Percentiles rank a stretch among this genome's conserved stretches.
Evolutionary conservation across 2,113 vertebrate genomes (phyloP).

Genomic region (Chloropsis hardwickii): DNA sequence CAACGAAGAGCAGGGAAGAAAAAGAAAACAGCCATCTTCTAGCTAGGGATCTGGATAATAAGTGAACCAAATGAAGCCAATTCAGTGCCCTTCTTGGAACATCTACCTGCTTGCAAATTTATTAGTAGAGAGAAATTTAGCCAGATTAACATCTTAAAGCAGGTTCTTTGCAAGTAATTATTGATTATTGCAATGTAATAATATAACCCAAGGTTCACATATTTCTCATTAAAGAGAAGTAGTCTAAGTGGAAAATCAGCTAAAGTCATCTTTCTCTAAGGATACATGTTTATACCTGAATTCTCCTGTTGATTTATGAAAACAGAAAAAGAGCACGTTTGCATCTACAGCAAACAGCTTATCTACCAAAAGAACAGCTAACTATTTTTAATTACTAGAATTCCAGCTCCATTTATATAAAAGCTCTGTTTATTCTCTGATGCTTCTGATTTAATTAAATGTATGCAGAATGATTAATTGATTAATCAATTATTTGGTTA

Average conservation of each 20-base stretch:
- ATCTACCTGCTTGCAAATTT: neutral
- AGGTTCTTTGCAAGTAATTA: neutral
- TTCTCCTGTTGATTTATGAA: neutral
- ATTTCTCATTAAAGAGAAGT: neutral
- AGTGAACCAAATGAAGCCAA: neutral
- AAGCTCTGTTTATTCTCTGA: neutral
- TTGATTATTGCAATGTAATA: neutral
- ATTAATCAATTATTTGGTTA: constrained; percentile 50
- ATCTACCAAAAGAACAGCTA: neutral
- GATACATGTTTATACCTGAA: neutral
- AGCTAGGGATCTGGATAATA: neutral
- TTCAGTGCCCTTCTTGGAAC: neutral
- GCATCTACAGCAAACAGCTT: neutral
- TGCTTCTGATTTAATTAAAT: constrained; percentile 27
- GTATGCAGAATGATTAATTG: constrained; percentile 38
- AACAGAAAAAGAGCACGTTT: neutral
- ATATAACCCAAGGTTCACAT: neutral
- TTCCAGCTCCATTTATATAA: neutral
- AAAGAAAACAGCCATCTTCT: neutral
- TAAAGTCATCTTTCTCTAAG: neutral
- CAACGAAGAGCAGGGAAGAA: neutral
- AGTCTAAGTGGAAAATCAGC: neutral
- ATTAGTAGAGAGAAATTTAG: neutral
- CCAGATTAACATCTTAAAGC: neutral
- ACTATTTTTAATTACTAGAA: constrained; percentile 26